Conservation (phyloP, 1,140 invertebrate genomes). For the Drosophila tropicalis region DNA sequence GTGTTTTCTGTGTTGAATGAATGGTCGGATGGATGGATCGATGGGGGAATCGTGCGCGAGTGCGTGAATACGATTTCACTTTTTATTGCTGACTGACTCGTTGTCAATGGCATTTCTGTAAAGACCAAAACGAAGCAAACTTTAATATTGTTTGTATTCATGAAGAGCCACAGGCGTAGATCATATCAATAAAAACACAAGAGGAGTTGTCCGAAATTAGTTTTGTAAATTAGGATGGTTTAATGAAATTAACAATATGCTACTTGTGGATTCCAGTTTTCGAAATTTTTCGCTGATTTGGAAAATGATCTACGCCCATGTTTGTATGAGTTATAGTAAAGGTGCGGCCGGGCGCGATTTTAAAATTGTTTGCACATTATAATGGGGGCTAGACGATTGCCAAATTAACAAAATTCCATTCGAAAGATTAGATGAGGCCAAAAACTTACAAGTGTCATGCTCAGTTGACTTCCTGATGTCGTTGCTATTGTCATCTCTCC, state of each 20-base stretch:
- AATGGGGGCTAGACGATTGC: slow-evolving; percentile 38
- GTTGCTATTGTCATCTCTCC: slow-evolving; percentile 26
- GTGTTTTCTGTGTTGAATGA: slow-evolving; percentile 6
- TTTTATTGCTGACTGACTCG: slow-evolving; percentile 66
- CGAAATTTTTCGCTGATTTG: not conserved
- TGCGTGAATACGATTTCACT: slow-evolving; percentile 69
- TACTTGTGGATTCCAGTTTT: not conserved
- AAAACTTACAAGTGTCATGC: slow-evolving; percentile 66
- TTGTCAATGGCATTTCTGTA: slow-evolving; percentile 77
- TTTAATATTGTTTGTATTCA: slow-evolving; percentile 37
- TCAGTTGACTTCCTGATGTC: slow-evolving; percentile 37
- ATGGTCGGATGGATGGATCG: not conserved
- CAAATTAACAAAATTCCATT: slow-evolving; percentile 61
- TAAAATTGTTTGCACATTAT: slow-evolving; percentile 60
- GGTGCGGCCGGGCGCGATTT: slow-evolving; percentile 52
- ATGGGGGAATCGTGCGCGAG: slow-evolving; percentile 33
- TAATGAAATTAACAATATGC: not conserved
- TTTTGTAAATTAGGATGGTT: not conserved
- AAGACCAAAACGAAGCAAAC: slow-evolving; percentile 50
- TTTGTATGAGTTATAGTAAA: slow-evolving; percentile 24
- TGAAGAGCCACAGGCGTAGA: slow-evolving; percentile 29
- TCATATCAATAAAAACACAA: slow-evolving; percentile 42
- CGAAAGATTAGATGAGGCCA: slow-evolving; percentile 15
- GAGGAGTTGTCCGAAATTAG: slow-evolving; percentile 10
- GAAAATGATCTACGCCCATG: not conserved